These are phyloP conservation scores for Mirounga angustirostris DNA, from an alignment of 2,113 vertebrate genomes.

Conservation along the genomic window DNA sequence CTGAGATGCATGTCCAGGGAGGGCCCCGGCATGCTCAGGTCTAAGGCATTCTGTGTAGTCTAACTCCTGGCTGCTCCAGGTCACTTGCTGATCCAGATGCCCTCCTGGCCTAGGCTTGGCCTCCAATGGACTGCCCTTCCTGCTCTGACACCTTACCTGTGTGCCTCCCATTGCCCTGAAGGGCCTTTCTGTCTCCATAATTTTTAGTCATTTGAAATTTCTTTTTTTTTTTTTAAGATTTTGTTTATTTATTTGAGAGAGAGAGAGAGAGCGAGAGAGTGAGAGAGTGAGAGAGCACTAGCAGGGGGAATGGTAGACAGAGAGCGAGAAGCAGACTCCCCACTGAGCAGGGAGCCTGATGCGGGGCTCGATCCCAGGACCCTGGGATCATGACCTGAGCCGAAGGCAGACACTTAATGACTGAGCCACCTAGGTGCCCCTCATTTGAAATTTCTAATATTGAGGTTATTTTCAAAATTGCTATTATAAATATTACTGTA, in stretches of 20 bases:
- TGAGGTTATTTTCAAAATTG: neutral
- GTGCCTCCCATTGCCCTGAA: neutral
- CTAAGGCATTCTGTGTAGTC: neutral
- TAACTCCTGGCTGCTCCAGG: neutral
- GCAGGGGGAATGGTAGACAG: neutral
- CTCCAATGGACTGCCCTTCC: neutral
- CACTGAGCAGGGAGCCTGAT: too few relatives aligned
- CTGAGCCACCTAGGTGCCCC: too few relatives aligned
- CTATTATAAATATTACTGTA: neutral
- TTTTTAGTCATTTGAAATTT: neutral
- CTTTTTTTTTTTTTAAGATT: neutral
- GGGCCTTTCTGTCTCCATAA: neutral
- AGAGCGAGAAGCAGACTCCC: neutral
- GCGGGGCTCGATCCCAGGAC: too few relatives aligned
- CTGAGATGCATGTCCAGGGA: neutral
- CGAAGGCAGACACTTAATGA: too few relatives aligned
- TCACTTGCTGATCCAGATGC: neutral
- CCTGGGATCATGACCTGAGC: too few relatives aligned
- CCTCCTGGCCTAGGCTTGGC: neutral
- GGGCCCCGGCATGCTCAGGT: accelerated
- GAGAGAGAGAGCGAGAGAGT: too few relatives aligned
- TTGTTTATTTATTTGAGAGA: neutral
- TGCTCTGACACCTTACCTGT: neutral
- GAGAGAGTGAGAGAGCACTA: neutral
- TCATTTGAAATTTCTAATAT: neutral